phyloP scores from a whole-genome alignment of 2,113 vertebrate genomes.

The Nothoprocta perdicaria region DNA sequence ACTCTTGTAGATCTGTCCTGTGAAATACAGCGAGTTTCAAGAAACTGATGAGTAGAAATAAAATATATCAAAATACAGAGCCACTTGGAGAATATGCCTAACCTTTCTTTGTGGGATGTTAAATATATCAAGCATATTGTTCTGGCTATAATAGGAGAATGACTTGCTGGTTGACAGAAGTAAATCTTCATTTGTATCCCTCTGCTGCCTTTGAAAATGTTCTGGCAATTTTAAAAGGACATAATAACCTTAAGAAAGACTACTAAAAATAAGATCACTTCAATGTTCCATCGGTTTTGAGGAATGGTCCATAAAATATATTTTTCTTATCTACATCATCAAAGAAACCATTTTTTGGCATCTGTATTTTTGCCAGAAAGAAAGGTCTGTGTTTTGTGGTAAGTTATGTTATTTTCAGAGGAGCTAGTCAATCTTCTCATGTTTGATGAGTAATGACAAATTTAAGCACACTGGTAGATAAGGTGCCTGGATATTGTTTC shows the following conservation, averaged over 20 bases:
- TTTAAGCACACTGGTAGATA: neutral
- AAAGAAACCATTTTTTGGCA: neutral
- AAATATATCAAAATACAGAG: neutral
- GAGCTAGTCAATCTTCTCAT: neutral
- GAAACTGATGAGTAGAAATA: neutral
- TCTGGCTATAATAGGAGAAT: conserved; percentile 5
- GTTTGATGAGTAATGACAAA: neutral
- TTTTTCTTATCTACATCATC: neutral
- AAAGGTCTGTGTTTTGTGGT: neutral
- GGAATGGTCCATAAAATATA: neutral
- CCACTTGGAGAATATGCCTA: neutral
- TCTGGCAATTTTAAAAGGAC: neutral
- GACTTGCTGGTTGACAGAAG: neutral
- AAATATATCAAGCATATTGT: neutral
- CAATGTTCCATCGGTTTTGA: neutral
- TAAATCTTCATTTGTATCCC: neutral
- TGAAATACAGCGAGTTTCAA: neutral
- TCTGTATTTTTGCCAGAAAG: rapidly evolving
- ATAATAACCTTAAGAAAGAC: neutral
- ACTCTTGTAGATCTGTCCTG: neutral
- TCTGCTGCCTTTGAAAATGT: neutral
- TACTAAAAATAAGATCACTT: neutral
- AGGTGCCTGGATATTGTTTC: neutral
- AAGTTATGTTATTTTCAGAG: neutral
- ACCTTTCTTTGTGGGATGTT: neutral